Conservation (phyloP, 1,140 invertebrate genomes). For the Chionoecetes opilio region DNA sequence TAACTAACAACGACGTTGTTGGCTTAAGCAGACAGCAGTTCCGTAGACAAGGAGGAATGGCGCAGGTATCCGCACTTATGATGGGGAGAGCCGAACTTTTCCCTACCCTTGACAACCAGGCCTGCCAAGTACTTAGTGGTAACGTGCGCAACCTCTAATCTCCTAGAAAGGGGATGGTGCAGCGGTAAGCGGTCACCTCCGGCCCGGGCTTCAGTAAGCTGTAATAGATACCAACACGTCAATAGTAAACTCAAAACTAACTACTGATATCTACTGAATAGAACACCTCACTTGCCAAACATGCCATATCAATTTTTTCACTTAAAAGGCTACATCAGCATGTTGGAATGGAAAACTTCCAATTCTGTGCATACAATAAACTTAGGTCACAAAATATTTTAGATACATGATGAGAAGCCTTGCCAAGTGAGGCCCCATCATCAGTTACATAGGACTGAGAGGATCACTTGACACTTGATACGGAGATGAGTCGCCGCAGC, state of each 20-base stretch:
- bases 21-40: slow-evolving; percentile 78
- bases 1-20: slow-evolving; percentile 74
- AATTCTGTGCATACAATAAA: slow-evolving; percentile 76
- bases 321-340: slow-evolving; percentile 77
- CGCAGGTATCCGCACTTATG: slow-evolving; percentile 72
- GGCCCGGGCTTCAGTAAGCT: slow-evolving; percentile 77
- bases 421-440: slow-evolving; percentile 79
- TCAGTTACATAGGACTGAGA: slow-evolving; percentile 75
- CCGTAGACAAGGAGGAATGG: slow-evolving; percentile 78
- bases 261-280: slow-evolving; percentile 79
- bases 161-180: slow-evolving; percentile 79
- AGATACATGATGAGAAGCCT: slow-evolving; percentile 79
- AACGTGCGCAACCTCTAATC: slow-evolving; percentile 79
- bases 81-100: slow-evolving; percentile 76
- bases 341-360: slow-evolving; percentile 78
- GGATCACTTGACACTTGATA: slow-evolving; percentile 77
- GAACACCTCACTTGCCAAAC: slow-evolving; percentile 80
- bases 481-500: slow-evolving; percentile 77
- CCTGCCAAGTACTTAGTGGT: slow-evolving; percentile 77
- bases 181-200: slow-evolving; percentile 77
- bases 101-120: slow-evolving; percentile 76
- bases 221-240: slow-evolving; percentile 79
- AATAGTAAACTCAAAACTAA: slow-evolving; percentile 79
- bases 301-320: slow-evolving; percentile 70
- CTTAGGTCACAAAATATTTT: slow-evolving; percentile 71